A percentile compares a stretch with the other conserved stretches of the same genome.
These are phyloP conservation scores for Regulus satrapa DNA, from an alignment of 2,113 vertebrate genomes.

Conservation along the genomic window DNA sequence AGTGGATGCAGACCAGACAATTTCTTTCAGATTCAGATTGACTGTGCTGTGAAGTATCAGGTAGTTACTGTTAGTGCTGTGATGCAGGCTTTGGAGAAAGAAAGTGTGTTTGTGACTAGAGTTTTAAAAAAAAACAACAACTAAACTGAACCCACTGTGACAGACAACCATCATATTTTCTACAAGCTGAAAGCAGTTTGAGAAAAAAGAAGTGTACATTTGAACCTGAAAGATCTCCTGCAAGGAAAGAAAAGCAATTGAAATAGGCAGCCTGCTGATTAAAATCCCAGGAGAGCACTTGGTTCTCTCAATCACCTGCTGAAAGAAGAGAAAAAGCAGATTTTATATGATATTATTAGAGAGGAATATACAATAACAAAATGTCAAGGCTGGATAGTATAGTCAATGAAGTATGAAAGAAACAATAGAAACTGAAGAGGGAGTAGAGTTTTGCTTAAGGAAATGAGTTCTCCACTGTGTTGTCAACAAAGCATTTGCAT, in stretches of 20 bases:
- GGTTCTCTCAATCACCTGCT: constrained; percentile 33
- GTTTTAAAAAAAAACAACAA: not conserved
- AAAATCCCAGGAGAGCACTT: constrained; percentile 29
- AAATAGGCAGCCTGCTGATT: constrained; percentile 26
- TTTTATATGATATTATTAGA: constrained; percentile 40
- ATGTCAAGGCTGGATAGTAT: constrained; percentile 24
- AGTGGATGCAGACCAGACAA: not conserved
- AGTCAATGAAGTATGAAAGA: constrained; percentile 43
- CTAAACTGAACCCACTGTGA: not conserved
- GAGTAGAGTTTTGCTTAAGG: constrained; percentile 23
- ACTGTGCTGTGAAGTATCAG: not conserved
- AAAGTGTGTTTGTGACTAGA: not conserved
- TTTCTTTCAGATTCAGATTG: not conserved
- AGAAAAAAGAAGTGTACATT: not conserved
- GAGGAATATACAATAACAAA: constrained; percentile 39
- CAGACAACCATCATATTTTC: not conserved
- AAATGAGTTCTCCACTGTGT: not conserved
- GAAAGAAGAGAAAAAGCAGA: constrained; percentile 30
- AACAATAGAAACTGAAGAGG: constrained; percentile 2
- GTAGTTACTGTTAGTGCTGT: not conserved
- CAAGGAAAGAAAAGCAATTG: constrained; percentile 19
- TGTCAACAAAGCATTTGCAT: not conserved
- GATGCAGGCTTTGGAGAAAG: not conserved
- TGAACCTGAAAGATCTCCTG: constrained; percentile 13
- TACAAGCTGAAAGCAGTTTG: not conserved